These are phyloP conservation scores for Brenthis daphne DNA, from an alignment of 2,888 invertebrate species.

Conservation along the genomic window DNA sequence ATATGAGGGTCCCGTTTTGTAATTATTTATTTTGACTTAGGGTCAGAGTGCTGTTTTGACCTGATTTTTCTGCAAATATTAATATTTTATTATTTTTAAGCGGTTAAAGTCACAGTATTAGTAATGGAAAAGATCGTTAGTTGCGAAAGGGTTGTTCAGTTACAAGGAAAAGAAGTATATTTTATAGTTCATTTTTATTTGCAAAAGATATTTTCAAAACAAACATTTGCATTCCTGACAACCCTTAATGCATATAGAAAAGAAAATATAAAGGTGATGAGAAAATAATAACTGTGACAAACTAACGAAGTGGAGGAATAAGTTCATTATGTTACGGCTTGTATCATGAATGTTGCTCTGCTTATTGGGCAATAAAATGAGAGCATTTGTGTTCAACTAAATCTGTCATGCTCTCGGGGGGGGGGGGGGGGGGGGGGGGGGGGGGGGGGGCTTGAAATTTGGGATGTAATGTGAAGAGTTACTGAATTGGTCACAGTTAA, in stretches of 20 bases:
- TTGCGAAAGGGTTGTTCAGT: conserved; percentile 38
- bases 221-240: conserved; percentile 18
- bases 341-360: conserved; percentile 62
- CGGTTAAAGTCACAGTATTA: conserved; percentile 55
- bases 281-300: conserved; percentile 59
- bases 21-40: conserved; percentile 31
- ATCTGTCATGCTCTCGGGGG: conserved; percentile 68
- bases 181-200: conserved; percentile 51
- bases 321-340: conserved; percentile 67
- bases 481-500: conserved; percentile 52
- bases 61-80: conserved; percentile 38
- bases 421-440: conserved; percentile 68
- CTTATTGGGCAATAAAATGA: conserved; percentile 62
- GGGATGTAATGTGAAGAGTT: conserved; percentile 81
- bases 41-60: conserved; percentile 40
- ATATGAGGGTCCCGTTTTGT: conserved; percentile 15
- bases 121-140: conserved; percentile 43
- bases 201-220: conserved; percentile 16
- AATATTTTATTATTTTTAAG: conserved; percentile 47
- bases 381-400: conserved; percentile 58
- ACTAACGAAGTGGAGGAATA: conserved; percentile 62
- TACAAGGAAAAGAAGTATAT: conserved; percentile 47
- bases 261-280: conserved; percentile 2
- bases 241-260: conserved; percentile 15
- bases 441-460: conserved; percentile 58